Evolutionary conservation across 2,797 vertebrate species (phyloP).

Genomic region (Podarcis siculus): DNA sequence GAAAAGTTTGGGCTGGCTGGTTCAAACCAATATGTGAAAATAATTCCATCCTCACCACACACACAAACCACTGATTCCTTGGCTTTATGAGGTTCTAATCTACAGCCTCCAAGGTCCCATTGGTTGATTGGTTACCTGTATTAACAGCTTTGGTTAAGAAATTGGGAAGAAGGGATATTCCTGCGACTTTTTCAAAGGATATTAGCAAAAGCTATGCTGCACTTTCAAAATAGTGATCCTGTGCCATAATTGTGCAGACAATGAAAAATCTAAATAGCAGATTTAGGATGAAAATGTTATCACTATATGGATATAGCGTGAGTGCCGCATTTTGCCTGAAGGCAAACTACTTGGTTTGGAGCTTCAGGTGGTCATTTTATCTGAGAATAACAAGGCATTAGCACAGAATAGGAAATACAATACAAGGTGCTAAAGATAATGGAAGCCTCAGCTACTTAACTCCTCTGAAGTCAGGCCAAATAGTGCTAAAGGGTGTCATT

Average conservation of each 20-base stretch:
- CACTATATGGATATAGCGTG: not conserved
- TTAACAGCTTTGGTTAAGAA: constrained; percentile 43
- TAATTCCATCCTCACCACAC: not conserved
- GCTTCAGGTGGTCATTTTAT: not conserved
- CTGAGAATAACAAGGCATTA: constrained; percentile 13
- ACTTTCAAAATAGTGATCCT: constrained; percentile 42
- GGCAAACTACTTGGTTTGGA: constrained; percentile 26
- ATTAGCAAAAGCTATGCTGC: constrained; percentile 48
- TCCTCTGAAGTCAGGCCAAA: constrained; percentile 26
- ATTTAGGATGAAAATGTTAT: constrained; percentile 27
- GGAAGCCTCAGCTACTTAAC: not conserved
- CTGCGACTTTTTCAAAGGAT: constrained; percentile 36
- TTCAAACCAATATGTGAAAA: not conserved
- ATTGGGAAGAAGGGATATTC: constrained; percentile 56
- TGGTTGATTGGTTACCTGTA: constrained; percentile 49
- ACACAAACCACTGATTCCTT: not conserved
- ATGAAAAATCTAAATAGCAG: constrained; percentile 39
- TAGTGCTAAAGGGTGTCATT: not conserved
- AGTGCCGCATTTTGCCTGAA: constrained; percentile 17
- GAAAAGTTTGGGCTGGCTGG: not conserved
- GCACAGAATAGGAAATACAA: not conserved
- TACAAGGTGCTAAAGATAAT: constrained; percentile 6
- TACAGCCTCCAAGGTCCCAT: not conserved
- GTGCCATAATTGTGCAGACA: constrained; percentile 33
- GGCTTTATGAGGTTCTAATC: not conserved